Evolutionary conservation across 1,140 invertebrate species (phyloP).

Genomic region (Tetramorium simillimum): DNA sequence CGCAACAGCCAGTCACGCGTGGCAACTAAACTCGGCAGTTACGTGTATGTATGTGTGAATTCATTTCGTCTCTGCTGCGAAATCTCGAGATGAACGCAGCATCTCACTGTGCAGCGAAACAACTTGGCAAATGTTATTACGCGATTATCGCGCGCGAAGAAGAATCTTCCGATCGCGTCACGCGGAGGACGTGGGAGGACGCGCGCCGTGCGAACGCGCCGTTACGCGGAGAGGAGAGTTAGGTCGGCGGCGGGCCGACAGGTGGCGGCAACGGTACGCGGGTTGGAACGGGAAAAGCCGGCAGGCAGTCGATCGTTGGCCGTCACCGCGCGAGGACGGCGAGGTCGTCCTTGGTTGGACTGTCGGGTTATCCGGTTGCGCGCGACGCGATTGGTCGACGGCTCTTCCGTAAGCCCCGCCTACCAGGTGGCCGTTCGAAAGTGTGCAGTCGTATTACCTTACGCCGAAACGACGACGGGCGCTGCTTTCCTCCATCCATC

Average conservation of each 20-base stretch:
- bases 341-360: slow-evolving; percentile 32
- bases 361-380: slow-evolving; percentile 29
- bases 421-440: slow-evolving; percentile 83
- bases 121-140: not conserved
- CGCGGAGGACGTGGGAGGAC: no score
- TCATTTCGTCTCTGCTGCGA: not conserved
- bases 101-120: not conserved
- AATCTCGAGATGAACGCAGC: not conserved
- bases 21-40: not conserved
- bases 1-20: not conserved
- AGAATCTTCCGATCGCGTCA: not conserved
- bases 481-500: slow-evolving; percentile 65
- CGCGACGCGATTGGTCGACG: slow-evolving; percentile 73
- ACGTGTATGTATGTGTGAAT: not conserved
- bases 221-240: not conserved
- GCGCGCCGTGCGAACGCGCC: not conserved
- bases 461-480: slow-evolving; percentile 77
- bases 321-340: slow-evolving; percentile 64
- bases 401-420: slow-evolving; percentile 78
- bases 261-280: slow-evolving; percentile 62
- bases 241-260: not conserved
- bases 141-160: not conserved
- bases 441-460: slow-evolving; percentile 83
- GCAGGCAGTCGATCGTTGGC: slow-evolving; percentile 64
- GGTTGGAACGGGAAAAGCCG: not conserved